Evolutionary conservation across 2,888 invertebrate genomes (phyloP).

Genomic region (Acrocyrtus sp.): DNA sequence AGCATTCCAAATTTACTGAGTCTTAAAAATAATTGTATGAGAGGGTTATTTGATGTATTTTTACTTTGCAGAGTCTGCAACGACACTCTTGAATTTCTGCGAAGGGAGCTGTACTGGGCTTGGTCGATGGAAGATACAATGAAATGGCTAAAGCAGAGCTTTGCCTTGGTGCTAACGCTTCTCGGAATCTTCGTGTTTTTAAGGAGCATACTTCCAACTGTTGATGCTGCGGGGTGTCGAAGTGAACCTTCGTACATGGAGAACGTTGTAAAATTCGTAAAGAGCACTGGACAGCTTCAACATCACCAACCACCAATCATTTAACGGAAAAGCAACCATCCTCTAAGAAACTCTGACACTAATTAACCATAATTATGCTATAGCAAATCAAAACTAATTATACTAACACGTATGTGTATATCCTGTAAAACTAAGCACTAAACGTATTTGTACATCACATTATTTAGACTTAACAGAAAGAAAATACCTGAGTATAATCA

Average conservation of each 20-base stretch:
- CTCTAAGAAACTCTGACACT: too few relatives aligned
- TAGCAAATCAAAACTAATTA: too few relatives aligned
- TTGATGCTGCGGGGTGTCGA: slow-evolving; percentile 48
- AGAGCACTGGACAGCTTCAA: too few relatives aligned
- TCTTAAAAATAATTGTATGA: neutral
- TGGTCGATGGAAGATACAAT: slow-evolving; percentile 62
- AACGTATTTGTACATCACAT: too few relatives aligned
- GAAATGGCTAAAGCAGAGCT: slow-evolving; percentile 61
- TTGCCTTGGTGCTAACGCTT: slow-evolving; percentile 62
- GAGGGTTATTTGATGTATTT: neutral
- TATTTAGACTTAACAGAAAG: too few relatives aligned
- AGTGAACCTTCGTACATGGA: slow-evolving; percentile 37
- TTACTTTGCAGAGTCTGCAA: slow-evolving; percentile 41
- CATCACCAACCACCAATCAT: too few relatives aligned
- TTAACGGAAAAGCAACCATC: too few relatives aligned
- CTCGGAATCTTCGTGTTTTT: slow-evolving; percentile 60
- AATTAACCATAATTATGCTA: too few relatives aligned
- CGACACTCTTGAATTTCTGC: slow-evolving; percentile 53
- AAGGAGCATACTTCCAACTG: slow-evolving; percentile 57
- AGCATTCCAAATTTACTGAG: neutral
- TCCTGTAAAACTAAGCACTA: too few relatives aligned
- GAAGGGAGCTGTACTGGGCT: slow-evolving; percentile 62
- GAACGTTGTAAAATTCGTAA: too few relatives aligned
- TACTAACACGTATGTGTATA: too few relatives aligned
- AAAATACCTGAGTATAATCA: too few relatives aligned